Conservation (phyloP, 2,797 vertebrate species). For the Malurus splendens region DNA sequence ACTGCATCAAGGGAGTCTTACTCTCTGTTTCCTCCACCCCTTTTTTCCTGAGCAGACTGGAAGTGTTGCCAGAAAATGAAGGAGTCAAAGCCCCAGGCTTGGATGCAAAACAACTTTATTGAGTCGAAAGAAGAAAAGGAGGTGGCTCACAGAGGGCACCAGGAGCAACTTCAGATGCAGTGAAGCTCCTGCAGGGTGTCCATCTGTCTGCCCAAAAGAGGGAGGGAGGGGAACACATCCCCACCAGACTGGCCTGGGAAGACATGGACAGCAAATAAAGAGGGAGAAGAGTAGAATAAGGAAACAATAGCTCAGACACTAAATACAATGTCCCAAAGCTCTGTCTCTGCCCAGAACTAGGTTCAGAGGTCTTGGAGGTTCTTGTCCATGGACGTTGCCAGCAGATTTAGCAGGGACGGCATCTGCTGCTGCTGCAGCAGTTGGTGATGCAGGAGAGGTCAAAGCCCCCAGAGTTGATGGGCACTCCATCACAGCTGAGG, state of each 20-base stretch:
- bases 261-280: not conserved
- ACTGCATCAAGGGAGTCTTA: not conserved
- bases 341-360: not conserved
- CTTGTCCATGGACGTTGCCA: not conserved
- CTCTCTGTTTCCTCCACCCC: not conserved
- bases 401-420: not conserved
- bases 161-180: not conserved
- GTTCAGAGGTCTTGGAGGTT: not conserved
- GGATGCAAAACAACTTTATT: not conserved
- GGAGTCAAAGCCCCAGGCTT: not conserved
- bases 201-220: not conserved
- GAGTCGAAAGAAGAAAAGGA: not conserved
- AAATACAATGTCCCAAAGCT: not conserved
- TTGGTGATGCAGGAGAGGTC: not conserved
- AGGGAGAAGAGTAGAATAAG: not conserved
- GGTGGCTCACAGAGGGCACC: not conserved
- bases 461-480: too few species aligned
- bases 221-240: rapidly evolving
- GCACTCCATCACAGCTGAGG: too few species aligned
- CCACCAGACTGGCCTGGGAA: not conserved
- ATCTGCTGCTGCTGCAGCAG: not conserved
- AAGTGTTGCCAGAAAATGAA: not conserved
- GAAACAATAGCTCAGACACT: not conserved
- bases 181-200: not conserved
- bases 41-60: not conserved